Evolutionary conservation across 1,140 invertebrate genomes (phyloP).

Genomic region (Solenopsis invicta): DNA sequence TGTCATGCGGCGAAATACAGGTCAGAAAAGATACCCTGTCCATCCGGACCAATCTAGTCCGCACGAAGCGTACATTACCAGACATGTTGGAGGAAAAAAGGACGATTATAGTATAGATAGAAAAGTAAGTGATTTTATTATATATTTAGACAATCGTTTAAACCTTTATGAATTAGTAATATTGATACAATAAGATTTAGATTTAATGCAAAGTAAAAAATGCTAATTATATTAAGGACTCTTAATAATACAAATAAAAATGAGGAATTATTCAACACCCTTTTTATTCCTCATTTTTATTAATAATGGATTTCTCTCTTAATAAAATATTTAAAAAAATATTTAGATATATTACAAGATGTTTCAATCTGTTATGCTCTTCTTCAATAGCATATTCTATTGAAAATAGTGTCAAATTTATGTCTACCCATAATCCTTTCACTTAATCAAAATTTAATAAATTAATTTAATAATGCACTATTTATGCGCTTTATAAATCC

Average conservation of each 20-base stretch:
- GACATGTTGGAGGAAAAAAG: constrained; percentile 94
- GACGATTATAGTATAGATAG: constrained; percentile 90
- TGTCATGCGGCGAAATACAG: constrained; percentile 80
- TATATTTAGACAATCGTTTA: not conserved
- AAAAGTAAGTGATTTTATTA: constrained; percentile 86
- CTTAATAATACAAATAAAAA: no score
- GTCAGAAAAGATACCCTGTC: constrained; percentile 86
- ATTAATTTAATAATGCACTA: no score
- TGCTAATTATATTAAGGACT: no score
- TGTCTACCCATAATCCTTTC: no score
- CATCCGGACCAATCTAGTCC: constrained; percentile 93
- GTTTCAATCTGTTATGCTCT: not conserved
- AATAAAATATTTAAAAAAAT: constrained; percentile 12
- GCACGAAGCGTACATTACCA: constrained; percentile 96
- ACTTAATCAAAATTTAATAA: no score
- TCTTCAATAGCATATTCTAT: not conserved
- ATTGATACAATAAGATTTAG: not conserved
- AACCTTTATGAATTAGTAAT: not conserved
- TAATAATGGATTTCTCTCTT: no score
- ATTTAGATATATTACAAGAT: not conserved
- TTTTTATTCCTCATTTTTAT: no score
- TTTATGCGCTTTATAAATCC: no score
- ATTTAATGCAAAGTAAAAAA: not conserved
- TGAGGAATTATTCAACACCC: no score
- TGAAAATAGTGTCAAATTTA: not conserved